Conservation (phyloP, 2,888 invertebrate species). For the Leucophora obtusa region DNA sequence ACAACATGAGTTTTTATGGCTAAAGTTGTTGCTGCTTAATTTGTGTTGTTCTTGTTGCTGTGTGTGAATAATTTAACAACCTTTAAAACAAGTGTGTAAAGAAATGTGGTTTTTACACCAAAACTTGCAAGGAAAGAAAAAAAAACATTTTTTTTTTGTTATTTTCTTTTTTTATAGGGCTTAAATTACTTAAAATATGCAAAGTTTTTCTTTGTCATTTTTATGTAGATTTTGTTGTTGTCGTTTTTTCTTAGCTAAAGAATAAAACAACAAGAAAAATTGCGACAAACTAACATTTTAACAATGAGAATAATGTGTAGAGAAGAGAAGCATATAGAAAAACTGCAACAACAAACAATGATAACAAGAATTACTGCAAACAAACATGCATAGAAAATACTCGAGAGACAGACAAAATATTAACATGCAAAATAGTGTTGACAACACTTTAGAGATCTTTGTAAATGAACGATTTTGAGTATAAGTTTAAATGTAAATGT, state of each 20-base stretch:
- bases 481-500: no score
- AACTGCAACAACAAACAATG: slow-evolving; percentile 8
- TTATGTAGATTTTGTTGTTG: neutral
- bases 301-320: slow-evolving; percentile 57
- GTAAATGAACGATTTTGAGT: no score
- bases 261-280: slow-evolving; percentile 8
- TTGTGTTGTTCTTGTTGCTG: slow-evolving; percentile 26
- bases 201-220: slow-evolving; percentile 35
- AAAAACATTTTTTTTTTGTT: neutral
- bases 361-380: neutral
- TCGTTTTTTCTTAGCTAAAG: neutral
- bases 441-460: no score
- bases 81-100: slow-evolving; percentile 47
- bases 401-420: slow-evolving; percentile 2
- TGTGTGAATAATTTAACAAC: slow-evolving; percentile 58
- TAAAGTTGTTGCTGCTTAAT: slow-evolving; percentile 22
- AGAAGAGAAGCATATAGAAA: slow-evolving; percentile 1
- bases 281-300: slow-evolving; percentile 51
- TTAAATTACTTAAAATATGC: slow-evolving; percentile 51
- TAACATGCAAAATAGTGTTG: no score
- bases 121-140: neutral
- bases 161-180: neutral
- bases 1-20: slow-evolving; percentile 16
- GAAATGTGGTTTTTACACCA: slow-evolving; percentile 47
- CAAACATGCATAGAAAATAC: slow-evolving; percentile 6